Evolutionary conservation across 2,797 vertebrate genomes (phyloP), one percentile per base, ranked within the genome.

Genomic region (Cephalopachus bancanus): DNA sequence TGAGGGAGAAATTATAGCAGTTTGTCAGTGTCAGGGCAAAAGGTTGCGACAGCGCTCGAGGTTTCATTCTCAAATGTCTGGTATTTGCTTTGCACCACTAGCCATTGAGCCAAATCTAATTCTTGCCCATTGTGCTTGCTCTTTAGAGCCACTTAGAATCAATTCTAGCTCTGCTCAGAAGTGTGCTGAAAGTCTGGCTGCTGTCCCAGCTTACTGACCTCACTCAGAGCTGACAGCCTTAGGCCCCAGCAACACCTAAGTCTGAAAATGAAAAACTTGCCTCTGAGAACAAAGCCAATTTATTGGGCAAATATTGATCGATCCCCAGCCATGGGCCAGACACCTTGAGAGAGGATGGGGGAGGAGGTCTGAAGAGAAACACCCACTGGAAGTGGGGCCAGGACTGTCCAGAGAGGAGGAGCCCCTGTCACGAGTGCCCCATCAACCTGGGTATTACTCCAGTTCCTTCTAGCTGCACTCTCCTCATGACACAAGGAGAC

Each of bases 51-150:
- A 3, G 7, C 24, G 49, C 64, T 89, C 14, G 57, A 37, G 26
- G 59, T 69, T 89, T 75, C 78, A 75, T 87, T 51, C 37, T 84
- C 67, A 80, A 37, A 49, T 0, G 19, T 91, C 94, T 85, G 62
- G 28, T 44, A 67, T 69, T 84, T 90, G 53, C 76, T 91, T 76
- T 49, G 75, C 83, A 83, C 59, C 69, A 76, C 51, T 24, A 28
- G 12, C 72, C 26, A 49, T 0, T 71, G 92, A 92, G 72, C 19
- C 87, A 93, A 85, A 95, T 96, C 85, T 51, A 97, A 94, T 88
- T 96, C 37, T 84, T 30, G 9, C 37, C 57, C 71, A 30, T 60
- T 15, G 6, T 55, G 65, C 71, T 87, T 69, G 37, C 60, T 55
- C 44, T 53, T 92, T 60, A 62, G 76, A 83, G 44, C 26, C 87